These are phyloP conservation scores for Aphis craccivora DNA, from an alignment of 1,140 invertebrate genomes.

Conservation along the genomic window DNA sequence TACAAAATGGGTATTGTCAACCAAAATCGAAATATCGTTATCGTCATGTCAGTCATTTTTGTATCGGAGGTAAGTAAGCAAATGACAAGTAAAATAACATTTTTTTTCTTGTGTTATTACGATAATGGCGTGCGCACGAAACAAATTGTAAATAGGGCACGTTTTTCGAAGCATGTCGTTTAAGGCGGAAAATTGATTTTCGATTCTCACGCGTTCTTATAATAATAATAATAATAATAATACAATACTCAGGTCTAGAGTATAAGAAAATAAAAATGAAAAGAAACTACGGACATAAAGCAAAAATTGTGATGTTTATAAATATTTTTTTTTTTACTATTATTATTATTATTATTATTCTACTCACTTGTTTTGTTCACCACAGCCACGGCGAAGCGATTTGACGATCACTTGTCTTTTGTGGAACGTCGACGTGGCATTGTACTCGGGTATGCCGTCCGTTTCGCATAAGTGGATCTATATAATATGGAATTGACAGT, in stretches of 20 bases:
- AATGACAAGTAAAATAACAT: constrained; percentile 26
- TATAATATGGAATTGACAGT: constrained; percentile 60
- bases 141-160: constrained; percentile 12
- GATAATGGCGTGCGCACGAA: background rate
- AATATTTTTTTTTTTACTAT: background rate
- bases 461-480: constrained; percentile 80
- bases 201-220: background rate
- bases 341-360: background rate
- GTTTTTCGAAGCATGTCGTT: background rate
- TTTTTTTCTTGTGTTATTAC: background rate
- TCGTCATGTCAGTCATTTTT: background rate
- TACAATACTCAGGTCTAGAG: background rate
- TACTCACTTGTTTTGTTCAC: constrained; percentile 72
- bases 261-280: background rate
- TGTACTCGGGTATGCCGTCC: constrained; percentile 74
- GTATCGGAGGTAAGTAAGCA: background rate
- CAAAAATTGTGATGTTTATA: background rate
- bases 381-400: constrained; percentile 75
- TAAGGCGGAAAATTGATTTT: constrained; percentile 37
- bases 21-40: constrained; percentile 23
- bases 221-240: background rate
- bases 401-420: constrained; percentile 77
- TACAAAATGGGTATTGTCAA: background rate
- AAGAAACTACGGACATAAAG: background rate
- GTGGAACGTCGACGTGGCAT: constrained; percentile 68